A percentile compares a stretch with the other conserved stretches of the same genome.
Conservation (phyloP, 37 sponge, comb jelly and placozoan genomes). For the Amphimedon queenslandica region DNA sequence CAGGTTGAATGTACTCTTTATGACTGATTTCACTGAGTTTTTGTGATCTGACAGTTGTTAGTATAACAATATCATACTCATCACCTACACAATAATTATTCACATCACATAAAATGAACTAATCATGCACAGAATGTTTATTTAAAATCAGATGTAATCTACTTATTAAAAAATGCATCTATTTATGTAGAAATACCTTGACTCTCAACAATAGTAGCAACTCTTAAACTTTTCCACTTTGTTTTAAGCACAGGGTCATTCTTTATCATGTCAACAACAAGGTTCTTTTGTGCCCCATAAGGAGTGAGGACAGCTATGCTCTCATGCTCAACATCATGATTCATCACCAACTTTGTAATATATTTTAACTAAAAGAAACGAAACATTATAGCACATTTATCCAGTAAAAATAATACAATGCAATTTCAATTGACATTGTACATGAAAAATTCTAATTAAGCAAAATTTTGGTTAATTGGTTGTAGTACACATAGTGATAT, state of each 20-base stretch:
- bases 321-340: not conserved
- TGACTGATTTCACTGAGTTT: conserved; percentile 45
- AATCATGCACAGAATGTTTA: too few relatives aligned
- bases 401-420: not conserved
- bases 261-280: too few relatives aligned
- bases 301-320: too few relatives aligned
- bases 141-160: conserved; percentile 82
- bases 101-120: conserved; percentile 57
- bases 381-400: not conserved
- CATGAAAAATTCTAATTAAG: too few relatives aligned
- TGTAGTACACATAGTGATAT: too few relatives aligned
- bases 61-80: too few relatives aligned
- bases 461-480: too few relatives aligned
- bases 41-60: too few relatives aligned
- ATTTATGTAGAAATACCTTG: conserved; percentile 17
- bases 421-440: too few relatives aligned
- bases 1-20: conserved; percentile 32
- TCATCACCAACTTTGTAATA: not conserved
- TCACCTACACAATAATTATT: too few relatives aligned
- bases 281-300: too few relatives aligned
- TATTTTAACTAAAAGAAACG: not conserved
- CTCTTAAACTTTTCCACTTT: not conserved
- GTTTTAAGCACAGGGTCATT: not conserved
- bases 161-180: not conserved
- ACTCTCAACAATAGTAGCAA: too few relatives aligned